Conservation (phyloP, 2,888 invertebrate species). For the Saturnia pavonia region DNA sequence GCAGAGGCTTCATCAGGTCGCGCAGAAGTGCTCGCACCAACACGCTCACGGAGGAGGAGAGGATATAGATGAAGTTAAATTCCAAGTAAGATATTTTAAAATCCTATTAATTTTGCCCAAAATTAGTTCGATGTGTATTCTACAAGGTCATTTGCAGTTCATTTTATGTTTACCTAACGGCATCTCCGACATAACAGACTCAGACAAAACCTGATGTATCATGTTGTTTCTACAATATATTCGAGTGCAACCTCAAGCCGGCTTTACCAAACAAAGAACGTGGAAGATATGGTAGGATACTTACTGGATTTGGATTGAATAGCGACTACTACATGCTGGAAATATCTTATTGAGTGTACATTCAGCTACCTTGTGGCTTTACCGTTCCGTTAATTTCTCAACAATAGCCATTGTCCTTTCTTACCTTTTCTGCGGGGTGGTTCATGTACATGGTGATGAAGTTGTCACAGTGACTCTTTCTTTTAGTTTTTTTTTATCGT, state of each 20-base stretch:
- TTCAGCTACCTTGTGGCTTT: too few species aligned
- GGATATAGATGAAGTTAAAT: slow-evolving; percentile 88
- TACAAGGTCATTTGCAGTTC: not conserved
- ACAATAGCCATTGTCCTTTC: not conserved
- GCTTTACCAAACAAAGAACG: not conserved
- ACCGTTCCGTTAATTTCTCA: too few species aligned
- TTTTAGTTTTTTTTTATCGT: too few species aligned
- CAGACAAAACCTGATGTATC: not conserved
- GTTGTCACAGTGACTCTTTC: too few species aligned
- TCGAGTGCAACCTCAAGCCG: not conserved
- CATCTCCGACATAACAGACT: not conserved
- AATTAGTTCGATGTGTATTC: not conserved
- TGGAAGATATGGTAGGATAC: not conserved
- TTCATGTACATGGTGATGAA: too few species aligned
- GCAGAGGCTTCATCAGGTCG: slow-evolving; percentile 86
- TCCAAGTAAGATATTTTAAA: slow-evolving; percentile 79
- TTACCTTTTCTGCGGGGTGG: too few species aligned
- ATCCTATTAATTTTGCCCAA: not conserved
- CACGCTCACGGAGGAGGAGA: slow-evolving; percentile 89
- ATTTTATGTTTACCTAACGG: not conserved
- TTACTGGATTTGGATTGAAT: not conserved
- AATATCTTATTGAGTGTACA: too few species aligned
- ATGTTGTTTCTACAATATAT: not conserved
- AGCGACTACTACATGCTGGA: not conserved
- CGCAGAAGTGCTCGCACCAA: slow-evolving; percentile 86